phyloP scores from a whole-genome alignment of 2,797 vertebrate genomes.

The Catharus ustulatus region DNA sequence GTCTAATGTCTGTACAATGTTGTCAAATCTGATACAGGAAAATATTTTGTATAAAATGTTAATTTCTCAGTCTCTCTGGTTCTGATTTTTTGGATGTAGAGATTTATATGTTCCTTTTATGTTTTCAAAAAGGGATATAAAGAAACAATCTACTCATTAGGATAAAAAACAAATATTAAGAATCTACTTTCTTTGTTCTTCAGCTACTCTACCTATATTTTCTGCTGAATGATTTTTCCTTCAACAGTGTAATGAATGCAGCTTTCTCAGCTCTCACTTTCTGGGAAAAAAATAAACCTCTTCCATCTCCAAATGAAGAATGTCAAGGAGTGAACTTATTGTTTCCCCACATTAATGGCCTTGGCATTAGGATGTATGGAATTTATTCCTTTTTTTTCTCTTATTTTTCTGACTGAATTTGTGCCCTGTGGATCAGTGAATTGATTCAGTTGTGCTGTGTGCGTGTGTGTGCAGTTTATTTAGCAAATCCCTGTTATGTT shows the following conservation, averaged over 20 bases:
- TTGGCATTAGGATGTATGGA: neutral
- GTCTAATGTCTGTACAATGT: neutral
- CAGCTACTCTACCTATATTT: neutral
- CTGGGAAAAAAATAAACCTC: neutral
- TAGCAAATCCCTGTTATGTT: neutral
- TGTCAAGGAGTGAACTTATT: neutral
- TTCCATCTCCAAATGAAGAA: neutral
- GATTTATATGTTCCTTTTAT: neutral
- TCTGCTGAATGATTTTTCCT: constrained; percentile 12
- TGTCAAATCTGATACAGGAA: neutral
- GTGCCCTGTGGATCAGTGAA: neutral
- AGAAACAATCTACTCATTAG: neutral
- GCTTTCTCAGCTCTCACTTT: neutral
- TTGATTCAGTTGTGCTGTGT: neutral
- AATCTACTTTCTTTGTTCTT: neutral
- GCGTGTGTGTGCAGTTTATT: neutral
- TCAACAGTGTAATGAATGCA: neutral
- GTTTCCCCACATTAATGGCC: neutral
- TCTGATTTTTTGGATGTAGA: neutral
- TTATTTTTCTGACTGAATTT: neutral
- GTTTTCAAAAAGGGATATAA: neutral
- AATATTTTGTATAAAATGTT: constrained; percentile 2
- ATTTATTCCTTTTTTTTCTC: neutral
- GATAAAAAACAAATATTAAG: neutral
- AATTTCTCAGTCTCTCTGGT: neutral